These are phyloP conservation scores for Bettongia penicillata DNA, from an alignment of 2,113 vertebrate genomes.

Conservation along the genomic window DNA sequence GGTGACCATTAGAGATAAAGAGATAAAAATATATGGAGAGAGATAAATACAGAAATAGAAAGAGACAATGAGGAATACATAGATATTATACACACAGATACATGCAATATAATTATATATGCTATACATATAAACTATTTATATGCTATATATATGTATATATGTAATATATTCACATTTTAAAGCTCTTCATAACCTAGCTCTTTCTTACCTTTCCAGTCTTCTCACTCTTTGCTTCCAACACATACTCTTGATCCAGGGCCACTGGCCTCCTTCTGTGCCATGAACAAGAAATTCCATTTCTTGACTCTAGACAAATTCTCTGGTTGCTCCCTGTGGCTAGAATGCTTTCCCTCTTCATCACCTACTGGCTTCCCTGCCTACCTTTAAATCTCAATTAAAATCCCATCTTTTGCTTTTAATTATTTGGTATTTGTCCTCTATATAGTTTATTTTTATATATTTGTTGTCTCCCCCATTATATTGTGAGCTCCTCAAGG, in stretches of 20 bases:
- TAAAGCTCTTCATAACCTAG: not conserved
- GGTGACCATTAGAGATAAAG: not conserved
- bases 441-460: not conserved
- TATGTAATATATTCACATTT: not conserved
- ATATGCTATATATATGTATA: not conserved
- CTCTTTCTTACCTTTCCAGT: not conserved
- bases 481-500: not conserved
- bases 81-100: not conserved
- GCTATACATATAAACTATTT: not conserved
- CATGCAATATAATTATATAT: not conserved
- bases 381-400: not conserved
- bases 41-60: not conserved
- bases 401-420: not conserved
- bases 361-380: not conserved
- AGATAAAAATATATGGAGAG: not conserved
- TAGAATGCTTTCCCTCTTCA: not conserved
- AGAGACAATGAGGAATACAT: not conserved
- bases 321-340: not conserved
- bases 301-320: not conserved
- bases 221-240: not conserved
- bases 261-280: not conserved
- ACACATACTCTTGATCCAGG: not conserved
- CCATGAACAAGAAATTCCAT: not conserved
- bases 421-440: not conserved
- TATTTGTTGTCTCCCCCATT: not conserved